phyloP scores from a whole-genome alignment of 2,797 vertebrate genomes.

The Hapalemur alaotrensis region DNA sequence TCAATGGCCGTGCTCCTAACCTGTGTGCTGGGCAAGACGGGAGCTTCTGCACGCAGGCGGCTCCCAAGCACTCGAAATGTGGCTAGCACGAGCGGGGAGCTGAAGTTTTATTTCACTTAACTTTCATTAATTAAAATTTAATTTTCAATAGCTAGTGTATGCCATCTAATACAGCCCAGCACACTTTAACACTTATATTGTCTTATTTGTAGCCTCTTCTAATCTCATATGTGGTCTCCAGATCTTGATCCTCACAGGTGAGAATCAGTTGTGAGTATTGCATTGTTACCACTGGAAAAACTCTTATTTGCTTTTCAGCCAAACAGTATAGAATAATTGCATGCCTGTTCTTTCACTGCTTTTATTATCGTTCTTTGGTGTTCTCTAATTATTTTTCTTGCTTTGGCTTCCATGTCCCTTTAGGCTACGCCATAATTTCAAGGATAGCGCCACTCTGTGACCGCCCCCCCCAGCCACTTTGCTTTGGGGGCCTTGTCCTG shows the following conservation, averaged over 20 bases:
- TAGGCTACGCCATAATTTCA: background rate
- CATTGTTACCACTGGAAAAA: background rate
- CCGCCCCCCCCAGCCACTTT: background rate
- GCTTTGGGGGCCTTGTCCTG: background rate
- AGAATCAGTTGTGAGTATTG: background rate
- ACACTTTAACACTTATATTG: background rate
- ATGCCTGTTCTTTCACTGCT: background rate
- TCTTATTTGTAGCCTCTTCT: background rate
- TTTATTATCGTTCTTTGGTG: background rate
- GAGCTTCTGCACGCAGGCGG: background rate
- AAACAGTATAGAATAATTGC: background rate
- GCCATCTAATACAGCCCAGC: background rate
- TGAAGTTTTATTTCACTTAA: background rate
- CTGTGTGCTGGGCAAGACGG: background rate
- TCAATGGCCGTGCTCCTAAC: too few species aligned
- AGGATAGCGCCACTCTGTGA: background rate
- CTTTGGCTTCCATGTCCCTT: background rate
- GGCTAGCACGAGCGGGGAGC: background rate
- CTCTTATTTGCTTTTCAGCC: background rate
- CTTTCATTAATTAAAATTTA: background rate
- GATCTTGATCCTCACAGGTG: background rate
- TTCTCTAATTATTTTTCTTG: background rate
- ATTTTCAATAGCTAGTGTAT: background rate
- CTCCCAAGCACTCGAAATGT: background rate
- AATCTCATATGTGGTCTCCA: background rate